Conservation (phyloP, 2,113 vertebrate species). For the Collichthys lucidus region DNA sequence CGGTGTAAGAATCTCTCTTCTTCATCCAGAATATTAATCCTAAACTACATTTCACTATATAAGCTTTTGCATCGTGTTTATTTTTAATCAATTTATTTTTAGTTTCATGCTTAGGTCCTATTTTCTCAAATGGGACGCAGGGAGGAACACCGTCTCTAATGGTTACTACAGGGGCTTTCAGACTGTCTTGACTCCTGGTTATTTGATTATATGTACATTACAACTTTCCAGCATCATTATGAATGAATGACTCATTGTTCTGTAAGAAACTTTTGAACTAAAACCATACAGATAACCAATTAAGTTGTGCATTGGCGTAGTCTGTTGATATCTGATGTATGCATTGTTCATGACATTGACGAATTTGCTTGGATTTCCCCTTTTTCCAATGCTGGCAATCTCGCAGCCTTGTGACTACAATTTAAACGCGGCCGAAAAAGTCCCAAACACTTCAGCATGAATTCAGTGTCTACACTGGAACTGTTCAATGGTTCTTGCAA, state of each 20-base stretch:
- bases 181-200: constrained; percentile 7
- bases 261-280: constrained; percentile 41
- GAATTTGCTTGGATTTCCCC: constrained; percentile 60
- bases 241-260: constrained; percentile 63
- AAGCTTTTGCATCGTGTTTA: neutral
- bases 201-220: constrained; percentile 60
- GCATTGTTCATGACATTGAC: constrained; percentile 51
- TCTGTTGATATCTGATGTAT: constrained; percentile 45
- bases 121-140: neutral
- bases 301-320: constrained; percentile 31
- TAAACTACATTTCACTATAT: neutral
- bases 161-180: constrained; percentile 30
- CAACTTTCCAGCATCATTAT: constrained; percentile 26
- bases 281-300: constrained; percentile 39
- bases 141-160: constrained; percentile 19
- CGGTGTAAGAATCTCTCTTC: too few species aligned
- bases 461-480: neutral
- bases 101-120: neutral
- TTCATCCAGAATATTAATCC: neutral
- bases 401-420: constrained; percentile 64
- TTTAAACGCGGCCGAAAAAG: constrained; percentile 58
- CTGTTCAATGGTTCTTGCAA: neutral
- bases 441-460: constrained; percentile 26
- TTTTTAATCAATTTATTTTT: neutral
- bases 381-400: constrained; percentile 34